Conservation (phyloP, 2,113 vertebrate genomes). For the Enhydra lutris region DNA sequence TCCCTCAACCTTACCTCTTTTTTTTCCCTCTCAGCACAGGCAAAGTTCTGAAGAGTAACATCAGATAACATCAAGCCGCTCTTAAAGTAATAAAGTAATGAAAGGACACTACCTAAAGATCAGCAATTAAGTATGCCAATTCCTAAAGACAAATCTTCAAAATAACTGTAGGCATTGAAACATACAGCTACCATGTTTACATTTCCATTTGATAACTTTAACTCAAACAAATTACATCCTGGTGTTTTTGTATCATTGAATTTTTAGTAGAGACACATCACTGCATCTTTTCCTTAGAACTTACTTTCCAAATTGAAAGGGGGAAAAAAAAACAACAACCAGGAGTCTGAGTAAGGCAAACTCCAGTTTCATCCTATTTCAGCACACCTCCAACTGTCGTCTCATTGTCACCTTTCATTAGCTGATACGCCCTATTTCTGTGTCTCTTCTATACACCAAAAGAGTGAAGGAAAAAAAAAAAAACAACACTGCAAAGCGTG, state of each 20-base stretch:
- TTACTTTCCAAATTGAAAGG: background rate
- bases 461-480: background rate
- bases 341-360: background rate
- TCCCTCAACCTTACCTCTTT: background rate
- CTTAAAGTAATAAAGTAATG: constrained; percentile 17
- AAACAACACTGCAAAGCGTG: background rate
- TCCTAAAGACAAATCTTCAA: background rate
- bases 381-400: background rate
- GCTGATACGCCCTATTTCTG: background rate
- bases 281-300: background rate
- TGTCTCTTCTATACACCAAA: background rate
- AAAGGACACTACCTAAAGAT: background rate
- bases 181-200: background rate
- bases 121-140: background rate
- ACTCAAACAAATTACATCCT: background rate
- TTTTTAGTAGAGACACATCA: constrained; percentile 11
- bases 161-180: background rate
- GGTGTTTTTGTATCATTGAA: background rate
- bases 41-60: background rate
- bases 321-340: background rate
- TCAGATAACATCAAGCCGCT: background rate
- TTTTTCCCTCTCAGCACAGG: background rate
- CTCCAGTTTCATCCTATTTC: background rate
- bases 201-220: background rate
- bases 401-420: background rate